Percentiles rank a stretch among this genome's conserved stretches.
Conservation (phyloP, 53 echinoderm and acorn worm species). For the Holothuria leucospilota region DNA sequence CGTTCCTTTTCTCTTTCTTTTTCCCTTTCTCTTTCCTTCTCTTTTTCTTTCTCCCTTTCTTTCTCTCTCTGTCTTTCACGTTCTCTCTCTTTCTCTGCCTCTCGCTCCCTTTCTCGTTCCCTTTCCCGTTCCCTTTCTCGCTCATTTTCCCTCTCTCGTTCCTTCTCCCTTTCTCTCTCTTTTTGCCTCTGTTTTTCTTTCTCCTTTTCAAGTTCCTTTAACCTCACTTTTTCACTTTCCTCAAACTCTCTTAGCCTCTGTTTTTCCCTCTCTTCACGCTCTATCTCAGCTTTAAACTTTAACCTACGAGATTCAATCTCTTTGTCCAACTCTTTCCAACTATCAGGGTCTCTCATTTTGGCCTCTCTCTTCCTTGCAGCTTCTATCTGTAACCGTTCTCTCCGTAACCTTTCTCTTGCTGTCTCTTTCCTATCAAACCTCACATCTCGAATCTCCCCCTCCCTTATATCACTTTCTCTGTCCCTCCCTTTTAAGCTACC, state of each 20-base stretch:
- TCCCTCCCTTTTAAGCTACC: neutral
- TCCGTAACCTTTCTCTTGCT: slow-evolving; percentile 10
- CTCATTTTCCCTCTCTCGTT: slow-evolving; percentile 26
- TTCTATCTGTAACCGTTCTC: slow-evolving; percentile 33
- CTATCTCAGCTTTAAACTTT: slow-evolving; percentile 46
- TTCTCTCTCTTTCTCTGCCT: neutral
- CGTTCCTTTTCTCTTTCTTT: slow-evolving; percentile 7
- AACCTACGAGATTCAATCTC: slow-evolving; percentile 37
- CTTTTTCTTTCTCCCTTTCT: slow-evolving; percentile 9
- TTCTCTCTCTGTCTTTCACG: slow-evolving; percentile 8
- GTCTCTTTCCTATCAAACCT: slow-evolving; percentile 44
- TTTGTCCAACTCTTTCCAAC: slow-evolving; percentile 45
- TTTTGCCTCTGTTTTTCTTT: slow-evolving; percentile 47
- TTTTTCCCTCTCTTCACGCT: slow-evolving; percentile 32
- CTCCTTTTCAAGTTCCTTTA: slow-evolving; percentile 62
- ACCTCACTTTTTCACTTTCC: slow-evolving; percentile 50
- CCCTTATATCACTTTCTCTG: neutral
- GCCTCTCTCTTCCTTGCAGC: slow-evolving; percentile 32
- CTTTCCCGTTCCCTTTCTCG: slow-evolving; percentile 48
- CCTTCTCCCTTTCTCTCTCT: slow-evolving; percentile 37
- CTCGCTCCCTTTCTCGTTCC: slow-evolving; percentile 19
- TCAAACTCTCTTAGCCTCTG: slow-evolving; percentile 31
- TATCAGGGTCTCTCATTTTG: slow-evolving; percentile 35
- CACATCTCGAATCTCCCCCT: neutral
- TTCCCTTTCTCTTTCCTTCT: slow-evolving; percentile 25